These are phyloP conservation scores for Enteromius paludinosus DNA, from an alignment of 2,797 vertebrate genomes.

Conservation along the genomic window DNA sequence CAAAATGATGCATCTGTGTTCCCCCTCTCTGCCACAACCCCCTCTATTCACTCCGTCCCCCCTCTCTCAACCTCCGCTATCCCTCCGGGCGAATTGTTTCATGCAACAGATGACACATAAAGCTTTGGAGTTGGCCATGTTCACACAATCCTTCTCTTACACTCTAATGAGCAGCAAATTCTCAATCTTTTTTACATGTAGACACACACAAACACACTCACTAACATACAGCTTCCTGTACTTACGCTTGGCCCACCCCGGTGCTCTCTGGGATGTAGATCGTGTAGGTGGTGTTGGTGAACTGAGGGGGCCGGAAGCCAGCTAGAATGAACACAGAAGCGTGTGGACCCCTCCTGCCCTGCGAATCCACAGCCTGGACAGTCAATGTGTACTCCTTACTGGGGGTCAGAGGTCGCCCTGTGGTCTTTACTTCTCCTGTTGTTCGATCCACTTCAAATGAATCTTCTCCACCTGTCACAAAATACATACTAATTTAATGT, in stretches of 20 bases:
- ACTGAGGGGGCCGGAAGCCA: conserved; percentile 86
- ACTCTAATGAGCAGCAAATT: conserved; percentile 59
- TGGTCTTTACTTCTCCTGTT: conserved; percentile 83
- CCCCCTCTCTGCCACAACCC: conserved; percentile 41
- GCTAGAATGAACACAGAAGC: conserved; percentile 81
- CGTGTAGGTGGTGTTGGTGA: conserved; percentile 84
- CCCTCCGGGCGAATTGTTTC: conserved; percentile 70
- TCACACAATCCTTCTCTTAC: conserved; percentile 49
- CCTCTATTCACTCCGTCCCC: conserved; percentile 16
- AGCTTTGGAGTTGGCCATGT: conserved; percentile 52
- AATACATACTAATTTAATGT: not conserved
- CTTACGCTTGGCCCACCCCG: conserved; percentile 81
- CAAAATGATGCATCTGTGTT: conserved; percentile 76
- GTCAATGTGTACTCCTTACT: conserved; percentile 85
- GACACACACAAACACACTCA: conserved; percentile 15
- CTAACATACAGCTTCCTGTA: conserved; percentile 52
- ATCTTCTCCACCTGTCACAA: conserved; percentile 81
- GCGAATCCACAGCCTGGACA: conserved; percentile 80
- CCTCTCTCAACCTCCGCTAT: conserved; percentile 53
- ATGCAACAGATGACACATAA: conserved; percentile 73
- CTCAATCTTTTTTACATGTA: conserved; percentile 8
- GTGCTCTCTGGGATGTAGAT: conserved; percentile 83
- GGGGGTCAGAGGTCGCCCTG: conserved; percentile 79
- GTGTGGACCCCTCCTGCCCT: conserved; percentile 74
- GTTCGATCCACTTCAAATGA: conserved; percentile 82